Conservation (phyloP, 53 echinoderm and acorn worm genomes). For the Henricia sp. region DNA sequence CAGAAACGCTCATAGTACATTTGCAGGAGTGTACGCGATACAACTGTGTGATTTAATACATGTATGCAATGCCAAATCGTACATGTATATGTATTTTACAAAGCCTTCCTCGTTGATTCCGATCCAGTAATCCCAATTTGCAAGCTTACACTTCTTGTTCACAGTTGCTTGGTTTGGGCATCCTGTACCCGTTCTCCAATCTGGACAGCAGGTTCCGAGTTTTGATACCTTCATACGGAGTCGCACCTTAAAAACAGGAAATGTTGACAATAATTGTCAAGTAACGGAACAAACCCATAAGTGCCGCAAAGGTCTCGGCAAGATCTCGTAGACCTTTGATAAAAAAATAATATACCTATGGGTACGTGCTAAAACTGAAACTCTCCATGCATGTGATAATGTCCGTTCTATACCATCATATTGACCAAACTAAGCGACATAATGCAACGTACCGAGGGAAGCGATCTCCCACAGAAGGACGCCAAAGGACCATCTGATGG, state of each 20-base stretch:
- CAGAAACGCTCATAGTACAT: too few relatives aligned
- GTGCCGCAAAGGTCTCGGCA: not conserved
- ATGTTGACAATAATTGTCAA: not conserved
- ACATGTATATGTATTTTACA: too few relatives aligned
- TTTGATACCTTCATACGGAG: conserved; percentile 27
- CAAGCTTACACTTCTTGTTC: conserved; percentile 28
- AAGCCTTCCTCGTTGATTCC: too few relatives aligned
- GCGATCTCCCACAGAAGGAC: conserved; percentile 37
- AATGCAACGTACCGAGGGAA: not conserved
- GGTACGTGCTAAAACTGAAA: too few relatives aligned
- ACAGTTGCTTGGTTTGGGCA: conserved; percentile 46
- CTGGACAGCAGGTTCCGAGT: not conserved
- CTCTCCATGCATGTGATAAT: too few relatives aligned
- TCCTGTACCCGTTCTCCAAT: conserved; percentile 34
- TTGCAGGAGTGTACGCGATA: too few relatives aligned
- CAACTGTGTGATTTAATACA: too few relatives aligned
- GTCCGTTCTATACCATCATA: not conserved
- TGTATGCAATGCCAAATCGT: not conserved
- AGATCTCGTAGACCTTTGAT: too few relatives aligned
- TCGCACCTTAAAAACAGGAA: conserved; percentile 1
- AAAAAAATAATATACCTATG: too few relatives aligned
- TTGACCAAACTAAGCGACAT: not conserved
- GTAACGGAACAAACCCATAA: not conserved
- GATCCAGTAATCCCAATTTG: too few relatives aligned
- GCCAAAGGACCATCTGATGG: conserved; percentile 38